A percentile compares a stretch with the other conserved stretches of the same genome.
phyloP scores from a whole-genome alignment of 2,113 vertebrate genomes.

The Antidorcas marsupialis region DNA sequence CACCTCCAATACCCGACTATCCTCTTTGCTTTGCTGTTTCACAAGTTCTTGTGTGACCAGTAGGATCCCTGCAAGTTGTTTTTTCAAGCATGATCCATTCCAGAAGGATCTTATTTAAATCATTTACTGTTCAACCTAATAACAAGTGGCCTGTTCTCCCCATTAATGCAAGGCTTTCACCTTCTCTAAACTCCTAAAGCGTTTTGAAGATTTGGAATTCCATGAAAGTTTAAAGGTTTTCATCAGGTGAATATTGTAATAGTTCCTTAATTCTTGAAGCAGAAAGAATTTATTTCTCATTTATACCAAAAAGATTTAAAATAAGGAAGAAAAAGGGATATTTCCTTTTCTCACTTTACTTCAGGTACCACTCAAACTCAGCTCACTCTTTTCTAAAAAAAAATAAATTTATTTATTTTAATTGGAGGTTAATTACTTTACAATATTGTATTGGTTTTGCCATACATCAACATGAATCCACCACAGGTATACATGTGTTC shows the following conservation, averaged over 20 bases:
- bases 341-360: not conserved
- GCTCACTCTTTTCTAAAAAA: not conserved
- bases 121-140: not conserved
- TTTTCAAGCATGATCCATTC: conserved; percentile 93
- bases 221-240: not conserved
- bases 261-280: not conserved
- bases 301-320: not conserved
- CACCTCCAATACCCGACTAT: not conserved
- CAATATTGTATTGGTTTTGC: too few species aligned
- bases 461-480: too few species aligned
- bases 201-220: not conserved
- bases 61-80: conserved; percentile 91
- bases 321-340: not conserved
- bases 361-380: not conserved
- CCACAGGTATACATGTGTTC: too few species aligned
- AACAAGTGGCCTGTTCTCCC: not conserved
- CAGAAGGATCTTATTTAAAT: not conserved
- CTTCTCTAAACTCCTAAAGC: not conserved
- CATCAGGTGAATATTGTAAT: not conserved
- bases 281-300: not conserved
- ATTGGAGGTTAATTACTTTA: too few species aligned
- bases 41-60: conserved; percentile 85
- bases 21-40: not conserved
- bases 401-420: too few species aligned
- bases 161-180: not conserved